Evolutionary conservation across 2,888 invertebrate genomes (phyloP).

Genomic region (Drosophila testacea): DNA sequence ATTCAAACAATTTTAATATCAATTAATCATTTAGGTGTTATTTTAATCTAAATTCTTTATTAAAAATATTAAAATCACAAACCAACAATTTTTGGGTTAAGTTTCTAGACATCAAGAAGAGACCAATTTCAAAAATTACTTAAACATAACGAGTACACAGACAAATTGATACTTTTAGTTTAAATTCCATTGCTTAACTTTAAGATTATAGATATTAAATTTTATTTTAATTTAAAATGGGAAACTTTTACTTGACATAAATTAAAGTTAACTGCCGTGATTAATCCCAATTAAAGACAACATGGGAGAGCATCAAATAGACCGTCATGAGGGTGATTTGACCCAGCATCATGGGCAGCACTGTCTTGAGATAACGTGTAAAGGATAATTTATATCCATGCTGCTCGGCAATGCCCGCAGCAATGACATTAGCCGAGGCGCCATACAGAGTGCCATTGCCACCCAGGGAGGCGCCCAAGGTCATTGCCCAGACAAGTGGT

Average conservation of each 20-base stretch:
- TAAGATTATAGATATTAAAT: not conserved
- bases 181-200: not conserved
- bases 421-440: slow-evolving; percentile 95
- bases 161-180: not conserved
- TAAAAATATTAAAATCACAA: slow-evolving; percentile 24
- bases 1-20: too few relatives aligned
- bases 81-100: slow-evolving; percentile 1
- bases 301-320: slow-evolving; percentile 90
- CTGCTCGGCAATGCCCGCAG: slow-evolving; percentile 96
- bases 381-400: slow-evolving; percentile 95
- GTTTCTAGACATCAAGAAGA: not conserved
- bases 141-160: slow-evolving; percentile 4
- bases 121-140: not conserved
- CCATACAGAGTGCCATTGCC: slow-evolving; percentile 96
- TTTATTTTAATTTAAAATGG: not conserved
- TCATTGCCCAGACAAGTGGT: slow-evolving; percentile 94
- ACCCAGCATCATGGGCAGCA: slow-evolving; percentile 93
- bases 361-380: slow-evolving; percentile 93
- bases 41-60: slow-evolving; percentile 12
- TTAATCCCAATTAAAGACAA: slow-evolving; percentile 86
- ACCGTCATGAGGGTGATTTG: slow-evolving; percentile 89
- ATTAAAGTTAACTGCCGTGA: not conserved
- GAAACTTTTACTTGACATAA: not conserved
- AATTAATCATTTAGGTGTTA: too few relatives aligned
- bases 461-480: slow-evolving; percentile 95